Evolutionary conservation across 1,140 invertebrate genomes (phyloP).

Genomic region (Trichogramma pretiosum): DNA sequence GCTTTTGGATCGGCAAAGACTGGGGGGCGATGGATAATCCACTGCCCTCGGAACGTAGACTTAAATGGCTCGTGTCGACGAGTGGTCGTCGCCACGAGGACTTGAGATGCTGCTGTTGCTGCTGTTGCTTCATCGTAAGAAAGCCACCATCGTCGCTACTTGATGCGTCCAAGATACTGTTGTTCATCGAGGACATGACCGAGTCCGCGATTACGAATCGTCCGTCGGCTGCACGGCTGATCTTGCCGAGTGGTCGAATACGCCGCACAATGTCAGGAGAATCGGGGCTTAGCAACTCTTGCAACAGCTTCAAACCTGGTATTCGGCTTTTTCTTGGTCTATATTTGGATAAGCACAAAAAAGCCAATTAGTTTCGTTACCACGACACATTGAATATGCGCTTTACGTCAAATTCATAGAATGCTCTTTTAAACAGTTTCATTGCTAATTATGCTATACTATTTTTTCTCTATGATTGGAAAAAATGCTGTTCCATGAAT

Average conservation of each 20-base stretch:
- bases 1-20: slow-evolving; percentile 25
- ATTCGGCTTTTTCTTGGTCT: slow-evolving; percentile 88
- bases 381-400: too few relatives aligned
- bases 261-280: slow-evolving; percentile 43
- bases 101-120: slow-evolving; percentile 41
- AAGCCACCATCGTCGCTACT: slow-evolving; percentile 79
- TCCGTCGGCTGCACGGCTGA: slow-evolving; percentile 63
- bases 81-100: slow-evolving; percentile 57
- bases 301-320: slow-evolving; percentile 75
- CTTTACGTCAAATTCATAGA: too few relatives aligned
- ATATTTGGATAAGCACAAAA: too few relatives aligned
- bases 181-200: slow-evolving; percentile 49
- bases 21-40: slow-evolving; percentile 44
- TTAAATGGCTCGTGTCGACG: slow-evolving; percentile 58
- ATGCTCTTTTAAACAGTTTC: too few relatives aligned
- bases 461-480: too few relatives aligned
- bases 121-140: slow-evolving; percentile 38
- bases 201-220: slow-evolving; percentile 63
- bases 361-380: slow-evolving; percentile 1
- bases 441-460: too few relatives aligned
- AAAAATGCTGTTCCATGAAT: too few relatives aligned
- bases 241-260: slow-evolving; percentile 51
- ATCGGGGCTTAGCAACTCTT: slow-evolving; percentile 49
- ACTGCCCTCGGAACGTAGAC: slow-evolving; percentile 58
- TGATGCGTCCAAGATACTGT: slow-evolving; percentile 58